These are phyloP conservation scores for Lutjanus campechanus DNA, from an alignment of 2,797 vertebrate genomes.

Conservation along the genomic window DNA sequence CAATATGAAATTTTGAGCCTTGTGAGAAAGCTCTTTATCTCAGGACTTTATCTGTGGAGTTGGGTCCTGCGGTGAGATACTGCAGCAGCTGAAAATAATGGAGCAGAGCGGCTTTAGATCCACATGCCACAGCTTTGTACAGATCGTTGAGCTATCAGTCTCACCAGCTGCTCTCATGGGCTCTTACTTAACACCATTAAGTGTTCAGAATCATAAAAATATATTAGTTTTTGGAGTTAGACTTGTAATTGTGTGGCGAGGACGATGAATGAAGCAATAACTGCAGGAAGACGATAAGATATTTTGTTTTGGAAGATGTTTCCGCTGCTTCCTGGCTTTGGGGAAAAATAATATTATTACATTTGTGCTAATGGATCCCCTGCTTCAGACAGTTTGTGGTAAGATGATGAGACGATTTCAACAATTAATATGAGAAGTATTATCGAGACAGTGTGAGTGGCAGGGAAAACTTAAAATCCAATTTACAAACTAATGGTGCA, in stretches of 20 bases:
- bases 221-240: constrained; percentile 65
- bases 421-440: constrained; percentile 59
- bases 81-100: constrained; percentile 13
- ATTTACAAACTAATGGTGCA: constrained; percentile 55
- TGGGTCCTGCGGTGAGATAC: background rate
- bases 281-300: constrained; percentile 9
- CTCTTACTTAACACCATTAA: constrained; percentile 55
- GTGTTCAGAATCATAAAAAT: constrained; percentile 55
- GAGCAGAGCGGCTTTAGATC: constrained; percentile 27
- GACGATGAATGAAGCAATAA: constrained; percentile 64
- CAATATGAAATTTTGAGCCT: constrained; percentile 23
- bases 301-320: constrained; percentile 57
- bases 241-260: constrained; percentile 42
- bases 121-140: constrained; percentile 15
- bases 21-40: constrained; percentile 53
- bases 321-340: constrained; percentile 32
- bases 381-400: constrained; percentile 50
- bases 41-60: constrained; percentile 27
- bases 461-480: constrained; percentile 58
- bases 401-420: constrained; percentile 49
- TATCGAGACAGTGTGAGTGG: constrained; percentile 26
- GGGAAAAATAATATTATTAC: constrained; percentile 54
- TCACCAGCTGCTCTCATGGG: constrained; percentile 49
- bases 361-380: constrained; percentile 60
- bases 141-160: constrained; percentile 25